Base-by-base conservation (phyloP, 2,888 invertebrate genomes). In the Sylvicola cinctus region DNA sequence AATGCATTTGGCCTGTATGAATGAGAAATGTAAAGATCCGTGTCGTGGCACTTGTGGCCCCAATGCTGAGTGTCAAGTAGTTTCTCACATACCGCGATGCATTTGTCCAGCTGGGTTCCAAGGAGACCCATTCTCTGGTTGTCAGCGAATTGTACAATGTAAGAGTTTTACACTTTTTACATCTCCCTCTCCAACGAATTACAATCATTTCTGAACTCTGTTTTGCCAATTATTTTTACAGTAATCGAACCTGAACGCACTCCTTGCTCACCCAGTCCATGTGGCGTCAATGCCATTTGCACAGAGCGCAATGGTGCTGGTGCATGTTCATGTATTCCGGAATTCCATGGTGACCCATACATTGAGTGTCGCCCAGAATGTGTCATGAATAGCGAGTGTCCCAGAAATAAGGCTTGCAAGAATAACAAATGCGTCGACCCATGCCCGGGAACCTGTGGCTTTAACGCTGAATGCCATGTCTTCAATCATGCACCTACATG, bases 361-460 rank as follows among this genome's bases (percentile, higher is more conserved):
- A 63, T 65, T 17, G 67, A 68, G 37, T 74, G 77, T 50, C 60
- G 73, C 40, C 73, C 74, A 2, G 74, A 75, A 53, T 76, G 75
- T 49, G 62, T 68, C 11, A 62, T 66, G 33, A 74, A 70, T 48
- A 62, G 70, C 2, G 74, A 76, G 45, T 78, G 77, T 46, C 54
- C 63, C 31, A 58, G 61, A 36, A 66, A 65, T 34, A 65, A 65
- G 44, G 70, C 75, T 15, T 77, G 77, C 45, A 63, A 66, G 36
- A 74, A 73, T 51, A 71, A 72, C 46, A 83, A 80, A 62, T 87
- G 87, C 52, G 66, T 66, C 45, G 75, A 85, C 57, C 85, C 85
- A 8, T 87, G 85, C 47, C 70, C 74, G 14, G 81, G 83, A 42
- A 76, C 77, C 37, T 85, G 85, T 50, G 85, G 83, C 29, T 60